Evolutionary conservation across 2,797 vertebrate genomes (phyloP), one percentile per base, ranked within the genome.

Genomic region (Carduelis carduelis): DNA sequence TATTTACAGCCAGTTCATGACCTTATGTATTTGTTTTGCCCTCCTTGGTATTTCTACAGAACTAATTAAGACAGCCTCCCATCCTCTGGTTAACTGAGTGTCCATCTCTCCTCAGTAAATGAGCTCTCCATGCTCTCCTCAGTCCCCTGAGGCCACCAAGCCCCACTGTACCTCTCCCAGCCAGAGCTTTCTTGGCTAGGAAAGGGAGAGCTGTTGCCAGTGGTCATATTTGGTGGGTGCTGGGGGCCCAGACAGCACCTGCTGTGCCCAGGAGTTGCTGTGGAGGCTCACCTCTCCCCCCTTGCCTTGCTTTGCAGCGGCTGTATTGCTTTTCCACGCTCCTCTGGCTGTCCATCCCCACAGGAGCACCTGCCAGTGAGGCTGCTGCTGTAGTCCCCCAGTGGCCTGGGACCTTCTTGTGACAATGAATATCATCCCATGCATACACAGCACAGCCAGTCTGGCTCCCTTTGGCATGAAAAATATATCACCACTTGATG

Each of bases 401-500:
- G 22, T 4, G 7, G 24, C 28, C 34, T 32, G 11, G 12, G 11
- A 5, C 34, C 12, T 26, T 30, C 59, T 37, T 0, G 0, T 27
- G 43, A 11, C 30, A 46, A n/a, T 1, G 7, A 37, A 1, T 14
- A 50, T n/a, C 2, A 2, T 16, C 19, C 17, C 0, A 3, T 9
- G 34, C 32, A 14, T 8, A 12, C 1, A 12, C 66, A 30, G 19
- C 10, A 30, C 4, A 4, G 41, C 30, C 49, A 50, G 15, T 8
- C 52, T 57, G 83, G 9, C 37, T 83, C 50, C 50, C 39, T 75
- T 56, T 0, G 0, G 55, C 37, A 14, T 8, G 20, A 35, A 55
- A 72, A 65, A 32, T 20, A 8, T 41, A 22, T 87, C 80, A 72
- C 97, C 96, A 96, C 95, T 94, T 83, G 94, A 85, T 95, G 95